Conservation (phyloP, 1,140 invertebrate species). For the Neocloeon triangulifer region DNA sequence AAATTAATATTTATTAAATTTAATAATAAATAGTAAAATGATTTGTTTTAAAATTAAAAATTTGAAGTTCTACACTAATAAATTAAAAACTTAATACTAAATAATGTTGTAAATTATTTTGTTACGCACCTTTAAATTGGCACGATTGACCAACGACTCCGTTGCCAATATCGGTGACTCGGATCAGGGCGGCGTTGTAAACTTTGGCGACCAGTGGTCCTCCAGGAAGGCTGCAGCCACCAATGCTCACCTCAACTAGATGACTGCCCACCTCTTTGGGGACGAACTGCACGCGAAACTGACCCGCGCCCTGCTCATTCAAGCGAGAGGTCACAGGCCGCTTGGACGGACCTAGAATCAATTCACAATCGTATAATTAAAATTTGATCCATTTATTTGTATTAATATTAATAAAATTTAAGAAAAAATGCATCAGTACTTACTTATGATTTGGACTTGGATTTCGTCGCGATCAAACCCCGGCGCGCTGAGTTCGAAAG, state of each 20-base stretch:
- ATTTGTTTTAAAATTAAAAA: too few species aligned
- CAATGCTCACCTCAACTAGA: slow-evolving; percentile 65
- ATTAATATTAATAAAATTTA: too few species aligned
- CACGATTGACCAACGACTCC: slow-evolving; percentile 78
- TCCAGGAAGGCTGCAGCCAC: slow-evolving; percentile 62
- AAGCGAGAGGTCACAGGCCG: slow-evolving; percentile 38
- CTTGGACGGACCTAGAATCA: slow-evolving; percentile 36
- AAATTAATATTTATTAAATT: slow-evolving; percentile 2
- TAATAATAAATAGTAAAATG: too few species aligned
- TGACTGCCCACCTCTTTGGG: slow-evolving; percentile 81
- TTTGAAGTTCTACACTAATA: too few species aligned
- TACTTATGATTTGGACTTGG: slow-evolving; percentile 23
- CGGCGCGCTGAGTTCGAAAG: slow-evolving; percentile 56
- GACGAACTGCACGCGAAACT: slow-evolving; percentile 72
- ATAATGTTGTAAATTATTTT: too few species aligned
- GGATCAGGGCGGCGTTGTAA: slow-evolving; percentile 75
- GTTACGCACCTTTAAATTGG: slow-evolving; percentile 61
- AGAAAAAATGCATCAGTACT: slow-evolving; percentile 11
- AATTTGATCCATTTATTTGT: too few species aligned
- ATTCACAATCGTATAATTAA: too few species aligned
- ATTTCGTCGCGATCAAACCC: slow-evolving; percentile 39
- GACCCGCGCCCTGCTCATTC: slow-evolving; percentile 46
- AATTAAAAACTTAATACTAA: too few species aligned
- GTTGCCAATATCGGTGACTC: slow-evolving; percentile 68
- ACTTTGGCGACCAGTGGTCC: slow-evolving; percentile 78